These are phyloP conservation scores for Microtus richardsoni DNA, from an alignment of 2,113 vertebrate species.

Conservation along the genomic window DNA sequence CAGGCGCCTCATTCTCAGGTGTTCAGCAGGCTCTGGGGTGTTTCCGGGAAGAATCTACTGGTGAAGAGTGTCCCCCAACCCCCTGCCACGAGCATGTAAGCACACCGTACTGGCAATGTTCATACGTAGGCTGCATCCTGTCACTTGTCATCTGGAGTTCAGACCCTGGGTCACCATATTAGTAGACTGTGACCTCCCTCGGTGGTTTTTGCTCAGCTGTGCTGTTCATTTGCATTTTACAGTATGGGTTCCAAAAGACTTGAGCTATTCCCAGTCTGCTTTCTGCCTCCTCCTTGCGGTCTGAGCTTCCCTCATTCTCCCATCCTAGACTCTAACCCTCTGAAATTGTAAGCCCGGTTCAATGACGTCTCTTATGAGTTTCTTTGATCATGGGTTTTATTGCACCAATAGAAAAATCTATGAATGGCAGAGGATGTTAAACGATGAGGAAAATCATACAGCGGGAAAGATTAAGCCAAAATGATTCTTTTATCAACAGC, in stretches of 20 bases:
- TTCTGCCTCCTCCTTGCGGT: not conserved
- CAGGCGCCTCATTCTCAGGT: not conserved
- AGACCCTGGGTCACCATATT: accelerated
- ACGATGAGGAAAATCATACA: not conserved
- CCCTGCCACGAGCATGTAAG: not conserved
- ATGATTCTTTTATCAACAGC: not conserved
- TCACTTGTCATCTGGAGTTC: not conserved
- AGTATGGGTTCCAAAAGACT: not conserved
- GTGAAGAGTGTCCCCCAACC: accelerated
- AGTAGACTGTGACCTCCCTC: not conserved
- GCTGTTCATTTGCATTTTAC: not conserved
- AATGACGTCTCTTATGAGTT: not conserved
- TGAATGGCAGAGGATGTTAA: not conserved
- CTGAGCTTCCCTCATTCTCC: not conserved
- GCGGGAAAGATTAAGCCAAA: not conserved
- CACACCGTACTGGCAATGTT: not conserved
- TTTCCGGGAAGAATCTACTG: not conserved
- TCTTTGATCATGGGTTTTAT: not conserved
- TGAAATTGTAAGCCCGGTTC: not conserved
- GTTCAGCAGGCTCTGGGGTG: accelerated
- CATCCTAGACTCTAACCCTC: not conserved
- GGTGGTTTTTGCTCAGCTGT: not conserved
- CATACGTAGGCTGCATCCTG: not conserved
- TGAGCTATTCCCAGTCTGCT: not conserved
- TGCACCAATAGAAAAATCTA: not conserved